These are phyloP conservation scores for Microctonus hyperodae DNA, from an alignment of 2,888 invertebrate genomes.

Conservation along the genomic window DNA sequence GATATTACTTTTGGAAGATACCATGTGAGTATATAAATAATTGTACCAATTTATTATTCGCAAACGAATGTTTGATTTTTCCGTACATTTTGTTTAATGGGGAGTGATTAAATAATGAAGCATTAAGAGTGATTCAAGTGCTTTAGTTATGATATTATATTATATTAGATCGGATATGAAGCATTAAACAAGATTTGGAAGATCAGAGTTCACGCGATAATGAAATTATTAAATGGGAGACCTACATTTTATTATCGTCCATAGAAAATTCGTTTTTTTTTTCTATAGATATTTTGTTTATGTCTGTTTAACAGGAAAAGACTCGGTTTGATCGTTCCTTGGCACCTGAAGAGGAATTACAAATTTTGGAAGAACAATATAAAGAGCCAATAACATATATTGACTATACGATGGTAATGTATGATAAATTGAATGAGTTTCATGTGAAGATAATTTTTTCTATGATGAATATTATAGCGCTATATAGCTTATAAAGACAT, in stretches of 20 bases:
- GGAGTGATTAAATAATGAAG: background rate
- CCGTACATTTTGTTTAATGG: background rate
- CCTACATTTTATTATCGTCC: slow-evolving; percentile 25
- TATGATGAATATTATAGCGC: slow-evolving; percentile 1
- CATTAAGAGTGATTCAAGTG: background rate
- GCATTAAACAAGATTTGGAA: slow-evolving; percentile 44
- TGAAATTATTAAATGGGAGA: slow-evolving; percentile 12
- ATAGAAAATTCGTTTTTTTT: slow-evolving; percentile 7
- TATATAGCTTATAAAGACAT: slow-evolving; percentile 13
- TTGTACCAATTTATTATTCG: background rate
- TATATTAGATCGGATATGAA: background rate
- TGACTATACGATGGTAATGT: slow-evolving; percentile 53
- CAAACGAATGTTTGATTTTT: background rate
- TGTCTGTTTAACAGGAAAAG: slow-evolving; percentile 45
- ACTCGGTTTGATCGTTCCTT: slow-evolving; percentile 51
- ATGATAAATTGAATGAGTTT: background rate
- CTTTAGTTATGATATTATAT: background rate
- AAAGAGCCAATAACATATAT: slow-evolving; percentile 46
- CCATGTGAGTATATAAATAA: slow-evolving; percentile 45
- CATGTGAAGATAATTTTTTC: background rate
- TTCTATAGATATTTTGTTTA: background rate
- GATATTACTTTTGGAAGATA: slow-evolving; percentile 41
- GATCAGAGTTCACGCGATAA: slow-evolving; percentile 56
- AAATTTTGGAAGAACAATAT: slow-evolving; percentile 16
- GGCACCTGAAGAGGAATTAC: slow-evolving; percentile 27